Conservation (phyloP, 1,140 invertebrate genomes). For the Rhopalosiphum maidis region DNA sequence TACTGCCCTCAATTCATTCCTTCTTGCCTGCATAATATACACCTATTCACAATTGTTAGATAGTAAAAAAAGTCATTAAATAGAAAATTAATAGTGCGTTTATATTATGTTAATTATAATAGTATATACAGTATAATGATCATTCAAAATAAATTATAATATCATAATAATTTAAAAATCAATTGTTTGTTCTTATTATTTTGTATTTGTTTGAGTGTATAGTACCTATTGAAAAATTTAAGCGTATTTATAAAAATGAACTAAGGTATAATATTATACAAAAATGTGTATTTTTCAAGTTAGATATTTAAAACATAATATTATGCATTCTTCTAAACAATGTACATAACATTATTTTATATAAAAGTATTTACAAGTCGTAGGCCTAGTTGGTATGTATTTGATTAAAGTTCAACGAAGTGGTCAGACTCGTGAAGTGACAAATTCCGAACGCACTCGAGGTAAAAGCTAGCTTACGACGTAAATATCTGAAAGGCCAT, state of each 20-base stretch:
- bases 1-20: neutral
- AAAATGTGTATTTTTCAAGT: neutral
- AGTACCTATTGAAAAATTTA: neutral
- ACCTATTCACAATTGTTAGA: neutral
- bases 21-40: neutral
- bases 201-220: no score
- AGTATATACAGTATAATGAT: no score
- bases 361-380: neutral
- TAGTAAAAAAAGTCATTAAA: neutral
- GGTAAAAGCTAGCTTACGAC: conserved; percentile 16
- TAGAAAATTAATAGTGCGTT: neutral
- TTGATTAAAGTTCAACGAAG: conserved; percentile 21
- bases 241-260: neutral
- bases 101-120: neutral
- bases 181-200: no score
- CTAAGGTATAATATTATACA: neutral
- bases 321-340: neutral
- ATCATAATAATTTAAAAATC: neutral
- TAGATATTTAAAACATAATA: neutral
- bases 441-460: conserved; percentile 19
- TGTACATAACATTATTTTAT: neutral
- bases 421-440: conserved; percentile 25
- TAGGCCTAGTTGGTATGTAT: neutral
- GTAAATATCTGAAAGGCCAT: conserved; percentile 30
- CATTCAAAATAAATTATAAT: neutral